These are phyloP conservation scores for Kryphioiulus occultus DNA, from an alignment of 2,888 invertebrate species.

Conservation along the genomic window DNA sequence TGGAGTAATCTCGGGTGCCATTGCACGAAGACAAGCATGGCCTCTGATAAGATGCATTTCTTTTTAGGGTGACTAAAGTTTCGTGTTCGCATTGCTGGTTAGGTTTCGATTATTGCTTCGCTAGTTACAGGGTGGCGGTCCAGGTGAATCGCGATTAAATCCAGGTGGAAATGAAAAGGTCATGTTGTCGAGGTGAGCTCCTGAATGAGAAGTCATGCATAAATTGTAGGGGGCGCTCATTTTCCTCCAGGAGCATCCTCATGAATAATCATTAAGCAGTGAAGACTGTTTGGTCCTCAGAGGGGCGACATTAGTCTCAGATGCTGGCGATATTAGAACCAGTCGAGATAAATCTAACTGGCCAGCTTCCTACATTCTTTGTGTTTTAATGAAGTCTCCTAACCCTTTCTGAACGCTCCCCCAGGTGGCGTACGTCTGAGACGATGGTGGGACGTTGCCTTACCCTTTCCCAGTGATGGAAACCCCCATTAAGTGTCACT, in stretches of 20 bases:
- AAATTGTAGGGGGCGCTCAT: neutral
- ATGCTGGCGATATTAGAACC: neutral
- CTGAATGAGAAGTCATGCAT: constrained; percentile 20
- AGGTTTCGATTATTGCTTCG: neutral
- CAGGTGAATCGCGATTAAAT: neutral
- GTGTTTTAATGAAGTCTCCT: neutral
- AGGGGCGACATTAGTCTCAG: neutral
- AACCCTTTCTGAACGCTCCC: constrained; percentile 12
- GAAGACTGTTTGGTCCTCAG: neutral
- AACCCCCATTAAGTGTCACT: constrained; percentile 36
- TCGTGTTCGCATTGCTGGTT: neutral
- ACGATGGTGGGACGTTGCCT: neutral
- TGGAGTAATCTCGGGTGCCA: neutral
- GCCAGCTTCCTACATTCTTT: constrained; percentile 17
- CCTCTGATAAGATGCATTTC: no score
- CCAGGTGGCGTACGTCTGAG: constrained; percentile 14
- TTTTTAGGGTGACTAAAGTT: no score
- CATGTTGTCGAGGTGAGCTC: neutral
- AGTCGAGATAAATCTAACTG: neutral
- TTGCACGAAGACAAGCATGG: neutral
- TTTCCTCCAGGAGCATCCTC: neutral
- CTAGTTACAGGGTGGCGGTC: neutral
- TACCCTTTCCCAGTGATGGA: neutral
- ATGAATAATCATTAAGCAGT: neutral
- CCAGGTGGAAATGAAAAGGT: neutral